These are phyloP conservation scores for Sarotherodon lohbergeri DNA, from an alignment of 2,113 vertebrate genomes.

Conservation along the genomic window DNA sequence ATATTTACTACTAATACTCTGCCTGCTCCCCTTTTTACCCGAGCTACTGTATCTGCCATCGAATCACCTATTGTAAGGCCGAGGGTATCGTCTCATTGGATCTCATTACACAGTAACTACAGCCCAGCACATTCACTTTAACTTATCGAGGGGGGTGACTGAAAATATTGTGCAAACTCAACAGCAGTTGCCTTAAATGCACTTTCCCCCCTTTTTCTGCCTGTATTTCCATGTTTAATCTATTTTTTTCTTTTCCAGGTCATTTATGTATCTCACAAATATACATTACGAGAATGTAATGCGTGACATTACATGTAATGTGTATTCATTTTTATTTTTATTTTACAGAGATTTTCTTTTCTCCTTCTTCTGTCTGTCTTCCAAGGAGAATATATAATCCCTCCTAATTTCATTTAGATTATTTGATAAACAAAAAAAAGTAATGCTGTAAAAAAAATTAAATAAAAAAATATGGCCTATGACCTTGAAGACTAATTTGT, in stretches of 20 bases:
- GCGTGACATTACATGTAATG: conserved; percentile 4
- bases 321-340: conserved; percentile 35
- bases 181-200: conserved; percentile 66
- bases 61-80: neutral
- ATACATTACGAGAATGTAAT: conserved; percentile 11
- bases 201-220: neutral
- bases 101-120: conserved; percentile 15
- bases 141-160: conserved; percentile 1
- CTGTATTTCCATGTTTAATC: conserved; percentile 5
- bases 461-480: conserved; percentile 33
- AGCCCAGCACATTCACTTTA: neutral
- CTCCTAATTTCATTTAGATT: conserved; percentile 48
- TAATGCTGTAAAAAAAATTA: conserved; percentile 49
- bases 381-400: conserved; percentile 29
- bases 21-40: conserved; percentile 4
- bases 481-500: neutral
- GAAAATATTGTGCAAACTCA: conserved; percentile 50
- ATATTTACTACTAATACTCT: conserved; percentile 52
- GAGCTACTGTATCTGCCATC: conserved; percentile 22
- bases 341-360: conserved; percentile 44
- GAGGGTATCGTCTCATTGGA: neutral
- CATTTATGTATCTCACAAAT: neutral
- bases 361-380: conserved; percentile 52
- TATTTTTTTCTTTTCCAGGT: conserved; percentile 10
- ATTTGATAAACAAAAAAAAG: conserved; percentile 41